These are phyloP conservation scores for Danio choprae DNA, from an alignment of 2,797 vertebrate genomes.

Conservation along the genomic window DNA sequence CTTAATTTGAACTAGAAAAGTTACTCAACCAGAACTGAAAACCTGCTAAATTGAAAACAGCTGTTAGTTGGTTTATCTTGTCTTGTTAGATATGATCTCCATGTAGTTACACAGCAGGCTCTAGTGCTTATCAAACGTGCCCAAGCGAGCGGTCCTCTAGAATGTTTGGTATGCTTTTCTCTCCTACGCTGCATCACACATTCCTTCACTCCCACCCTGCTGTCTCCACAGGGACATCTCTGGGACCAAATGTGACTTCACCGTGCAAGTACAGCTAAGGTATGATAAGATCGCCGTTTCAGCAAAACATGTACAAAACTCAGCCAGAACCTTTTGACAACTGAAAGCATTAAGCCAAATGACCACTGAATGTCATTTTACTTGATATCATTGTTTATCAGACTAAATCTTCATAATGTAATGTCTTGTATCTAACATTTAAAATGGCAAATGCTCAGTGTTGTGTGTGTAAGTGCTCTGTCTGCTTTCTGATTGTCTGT, in stretches of 20 bases:
- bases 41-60: constrained; percentile 15
- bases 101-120: background rate
- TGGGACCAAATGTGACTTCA: constrained; percentile 99
- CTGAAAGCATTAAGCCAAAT: background rate
- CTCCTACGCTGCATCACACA: constrained; percentile 24
- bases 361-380: background rate
- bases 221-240: constrained; percentile 92
- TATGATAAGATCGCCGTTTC: constrained; percentile 63
- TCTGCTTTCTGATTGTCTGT: constrained; percentile 14
- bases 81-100: background rate
- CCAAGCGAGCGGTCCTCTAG: constrained; percentile 28
- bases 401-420: background rate
- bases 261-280: constrained; percentile 99
- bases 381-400: background rate
- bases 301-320: background rate
- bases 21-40: background rate
- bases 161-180: constrained; percentile 45
- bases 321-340: background rate
- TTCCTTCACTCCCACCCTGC: constrained; percentile 17
- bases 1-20: background rate
- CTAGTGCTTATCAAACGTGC: constrained; percentile 31
- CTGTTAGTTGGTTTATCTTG: background rate
- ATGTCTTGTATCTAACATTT: background rate
- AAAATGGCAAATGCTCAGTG: background rate
- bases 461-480: background rate